Conservation (phyloP, 1,140 invertebrate species). For the Holcopasites calliopsidis region DNA sequence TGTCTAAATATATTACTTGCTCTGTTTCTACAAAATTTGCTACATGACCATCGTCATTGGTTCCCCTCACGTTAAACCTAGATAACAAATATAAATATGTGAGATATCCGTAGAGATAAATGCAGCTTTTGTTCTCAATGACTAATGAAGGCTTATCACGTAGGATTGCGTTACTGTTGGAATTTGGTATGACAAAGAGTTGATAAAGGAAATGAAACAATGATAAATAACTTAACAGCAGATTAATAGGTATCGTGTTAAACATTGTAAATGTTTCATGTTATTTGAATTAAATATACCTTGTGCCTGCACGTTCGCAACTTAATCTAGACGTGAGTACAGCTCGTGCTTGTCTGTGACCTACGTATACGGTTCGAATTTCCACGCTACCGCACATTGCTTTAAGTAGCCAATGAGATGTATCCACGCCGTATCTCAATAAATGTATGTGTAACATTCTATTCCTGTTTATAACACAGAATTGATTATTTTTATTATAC, state of each 20-base stretch:
- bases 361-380: conserved; percentile 97
- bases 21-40: conserved; percentile 99
- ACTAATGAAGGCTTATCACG: background rate
- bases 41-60: conserved; percentile 99
- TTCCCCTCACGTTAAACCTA: conserved; percentile 98
- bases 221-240: background rate
- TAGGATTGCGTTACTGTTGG: background rate
- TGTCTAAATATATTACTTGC: conserved; percentile 95
- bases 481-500: background rate
- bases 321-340: conserved; percentile 97
- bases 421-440: conserved; percentile 93
- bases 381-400: conserved; percentile 98
- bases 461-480: conserved; percentile 83
- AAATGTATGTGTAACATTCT: conserved; percentile 95
- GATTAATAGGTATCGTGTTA: too few relatives aligned
- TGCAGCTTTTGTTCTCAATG: background rate
- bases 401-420: conserved; percentile 93
- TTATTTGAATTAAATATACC: conserved; percentile 74
- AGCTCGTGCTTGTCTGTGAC: conserved; percentile 94
- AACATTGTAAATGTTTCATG: background rate
- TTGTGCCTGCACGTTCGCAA: conserved; percentile 96
- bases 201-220: background rate
- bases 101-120: background rate
- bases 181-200: background rate
- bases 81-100: conserved; percentile 10